Conservation (phyloP, 2,797 vertebrate species). For the Coluber constrictor region DNA sequence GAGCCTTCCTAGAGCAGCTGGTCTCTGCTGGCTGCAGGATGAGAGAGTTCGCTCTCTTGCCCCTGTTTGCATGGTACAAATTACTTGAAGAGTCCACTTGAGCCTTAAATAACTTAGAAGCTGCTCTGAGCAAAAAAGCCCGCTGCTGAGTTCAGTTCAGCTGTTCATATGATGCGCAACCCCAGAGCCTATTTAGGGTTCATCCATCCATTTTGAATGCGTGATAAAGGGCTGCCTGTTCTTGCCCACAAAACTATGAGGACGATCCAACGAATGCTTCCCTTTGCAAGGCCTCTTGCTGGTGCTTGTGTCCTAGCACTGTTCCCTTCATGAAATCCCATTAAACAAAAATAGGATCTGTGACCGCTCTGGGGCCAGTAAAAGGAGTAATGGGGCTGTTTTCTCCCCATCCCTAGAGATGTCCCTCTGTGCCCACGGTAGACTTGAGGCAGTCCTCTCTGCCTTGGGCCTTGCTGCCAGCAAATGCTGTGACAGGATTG, state of each 20-base stretch:
- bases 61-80: neutral
- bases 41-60: neutral
- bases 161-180: neutral
- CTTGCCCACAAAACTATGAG: neutral
- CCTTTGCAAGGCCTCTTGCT: neutral
- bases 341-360: neutral
- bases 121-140: neutral
- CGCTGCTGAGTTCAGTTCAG: neutral
- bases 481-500: too few species aligned
- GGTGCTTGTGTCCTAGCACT: neutral
- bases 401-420: neutral
- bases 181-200: neutral
- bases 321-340: neutral
- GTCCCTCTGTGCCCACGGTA: neutral
- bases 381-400: neutral
- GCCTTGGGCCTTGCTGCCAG: neutral
- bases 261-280: neutral
- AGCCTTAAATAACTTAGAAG: neutral
- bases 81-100: neutral
- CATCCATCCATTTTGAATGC: neutral
- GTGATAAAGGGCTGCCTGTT: neutral
- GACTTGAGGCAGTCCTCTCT: neutral
- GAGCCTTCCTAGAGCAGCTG: neutral
- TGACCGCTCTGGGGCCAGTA: neutral
- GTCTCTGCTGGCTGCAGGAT: neutral